Base-by-base conservation (phyloP, 2,797 vertebrate genomes). In the Brachyalestes nurse region DNA sequence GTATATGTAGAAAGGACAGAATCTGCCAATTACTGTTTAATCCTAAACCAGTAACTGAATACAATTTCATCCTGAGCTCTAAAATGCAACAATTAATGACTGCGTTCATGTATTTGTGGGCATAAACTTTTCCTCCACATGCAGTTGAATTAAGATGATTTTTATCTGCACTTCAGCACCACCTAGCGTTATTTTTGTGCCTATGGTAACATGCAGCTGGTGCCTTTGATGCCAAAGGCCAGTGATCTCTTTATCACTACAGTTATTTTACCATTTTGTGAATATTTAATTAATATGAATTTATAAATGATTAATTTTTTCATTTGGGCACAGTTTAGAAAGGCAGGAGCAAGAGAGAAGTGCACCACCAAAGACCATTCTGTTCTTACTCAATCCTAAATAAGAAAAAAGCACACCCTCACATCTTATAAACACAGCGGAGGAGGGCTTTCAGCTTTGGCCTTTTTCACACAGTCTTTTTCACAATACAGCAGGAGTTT, bases 401-500 rank as follows among this genome's bases (percentile, higher is more conserved):
- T 6, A 34, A 47, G 25, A 61, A 49, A 45, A 23, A 28, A n/a
- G n/a, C 5, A 21, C 21, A 34, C 16, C 2, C 40, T 16, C 34
- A 28, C 13, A 16, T 23, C 23, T 23, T 17, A 9, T 58, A 70
- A 73, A 67, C 17, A 61, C 62, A 73, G 28, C 45, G 62, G 65
- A 42, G 38, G 40, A 69, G 81, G 47, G 55, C n/a, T 23, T 62
- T 62, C 61, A 5, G 69, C 47, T 73, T 51, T 17, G 45, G 58
- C 45, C 57, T 71, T 69, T 82, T 57, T 21, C 67, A 19, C 38
- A 13, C 14, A 38, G 45, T 40, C 47, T 80, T 72, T 79, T 65
- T 23, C 62, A 38, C 53, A 23, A 38, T 45, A 21, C 19, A 21
- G 45, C 23, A 34, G 34, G 16, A 58, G 25, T 58, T 82, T 49